Conservation (phyloP, 1,140 invertebrate genomes). For the Cydia amplana region DNA sequence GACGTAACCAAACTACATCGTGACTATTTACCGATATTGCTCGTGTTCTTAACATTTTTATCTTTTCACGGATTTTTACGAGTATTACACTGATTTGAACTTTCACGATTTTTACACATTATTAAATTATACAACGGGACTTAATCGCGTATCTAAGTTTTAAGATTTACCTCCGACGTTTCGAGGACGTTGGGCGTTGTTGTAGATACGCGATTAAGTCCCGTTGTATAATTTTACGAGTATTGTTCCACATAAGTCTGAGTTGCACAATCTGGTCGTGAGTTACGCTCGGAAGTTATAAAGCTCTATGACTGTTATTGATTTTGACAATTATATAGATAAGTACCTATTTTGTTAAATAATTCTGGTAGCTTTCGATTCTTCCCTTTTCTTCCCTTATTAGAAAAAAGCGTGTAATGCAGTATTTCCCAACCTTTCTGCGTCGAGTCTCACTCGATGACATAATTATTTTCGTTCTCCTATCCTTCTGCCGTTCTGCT, state of each 20-base stretch:
- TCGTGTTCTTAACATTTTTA: conserved; percentile 9
- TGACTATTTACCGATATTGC: conserved; percentile 17
- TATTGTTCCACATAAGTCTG: conserved; percentile 16
- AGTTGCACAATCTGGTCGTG: conserved; percentile 10
- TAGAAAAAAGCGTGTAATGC: background rate
- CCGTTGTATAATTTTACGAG: too few relatives aligned
- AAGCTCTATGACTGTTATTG: background rate
- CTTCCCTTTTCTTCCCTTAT: background rate
- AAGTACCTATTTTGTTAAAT: too few relatives aligned
- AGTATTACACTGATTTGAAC: too few relatives aligned
- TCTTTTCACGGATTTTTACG: conserved; percentile 20
- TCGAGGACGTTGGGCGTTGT: too few relatives aligned
- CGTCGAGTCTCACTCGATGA: too few relatives aligned
- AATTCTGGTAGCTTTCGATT: background rate
- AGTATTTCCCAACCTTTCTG: background rate
- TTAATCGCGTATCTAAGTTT: too few relatives aligned
- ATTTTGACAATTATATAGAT: background rate
- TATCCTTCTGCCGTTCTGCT: too few relatives aligned
- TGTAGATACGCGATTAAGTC: too few relatives aligned
- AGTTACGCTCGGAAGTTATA: background rate
- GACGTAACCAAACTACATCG: conserved; percentile 3
- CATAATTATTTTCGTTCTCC: too few relatives aligned
- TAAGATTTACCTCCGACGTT: too few relatives aligned
- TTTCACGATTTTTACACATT: too few relatives aligned
- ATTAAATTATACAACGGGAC: too few relatives aligned